phyloP scores from a whole-genome alignment of 2,113 vertebrate genomes.

The Urocynchramus pylzowi region DNA sequence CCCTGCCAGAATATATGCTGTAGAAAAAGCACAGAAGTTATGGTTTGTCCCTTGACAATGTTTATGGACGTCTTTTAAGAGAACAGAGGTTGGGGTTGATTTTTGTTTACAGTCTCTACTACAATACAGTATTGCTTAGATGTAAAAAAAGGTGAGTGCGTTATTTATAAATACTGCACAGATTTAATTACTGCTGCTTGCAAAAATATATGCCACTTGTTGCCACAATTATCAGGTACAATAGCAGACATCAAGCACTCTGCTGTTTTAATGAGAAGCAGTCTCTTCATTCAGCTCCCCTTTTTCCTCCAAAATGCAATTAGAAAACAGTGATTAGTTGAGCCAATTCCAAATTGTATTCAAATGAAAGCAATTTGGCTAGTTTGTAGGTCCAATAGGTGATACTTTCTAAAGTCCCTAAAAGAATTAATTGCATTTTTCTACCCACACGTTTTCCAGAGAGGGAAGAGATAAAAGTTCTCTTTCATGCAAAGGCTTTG shows the following conservation, averaged over 20 bases:
- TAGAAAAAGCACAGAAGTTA: background rate
- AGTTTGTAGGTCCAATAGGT: constrained; percentile 65
- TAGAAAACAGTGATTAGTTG: constrained; percentile 75
- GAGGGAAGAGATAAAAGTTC: constrained; percentile 8
- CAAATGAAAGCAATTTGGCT: constrained; percentile 76
- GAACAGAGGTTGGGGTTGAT: background rate
- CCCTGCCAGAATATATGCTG: background rate
- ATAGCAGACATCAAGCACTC: constrained; percentile 41
- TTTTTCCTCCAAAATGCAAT: constrained; percentile 72
- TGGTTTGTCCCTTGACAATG: background rate
- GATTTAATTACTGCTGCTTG: constrained; percentile 60
- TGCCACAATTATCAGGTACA: constrained; percentile 53
- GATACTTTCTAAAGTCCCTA: constrained; percentile 58
- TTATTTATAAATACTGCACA: constrained; percentile 31
- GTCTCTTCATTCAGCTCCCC: constrained; percentile 49
- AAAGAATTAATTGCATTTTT: constrained; percentile 64
- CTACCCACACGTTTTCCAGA: constrained; percentile 31
- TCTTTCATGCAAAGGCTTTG: background rate
- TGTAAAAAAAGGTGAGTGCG: background rate
- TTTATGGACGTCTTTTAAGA: background rate
- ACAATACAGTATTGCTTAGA: background rate
- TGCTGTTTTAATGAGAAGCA: constrained; percentile 65
- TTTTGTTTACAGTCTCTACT: background rate
- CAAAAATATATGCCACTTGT: constrained; percentile 45
- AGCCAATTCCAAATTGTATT: constrained; percentile 75